A percentile compares a stretch with the other conserved stretches of the same genome.
phyloP scores from a whole-genome alignment of 1,140 invertebrate species.

The Trissolcus basalis region DNA sequence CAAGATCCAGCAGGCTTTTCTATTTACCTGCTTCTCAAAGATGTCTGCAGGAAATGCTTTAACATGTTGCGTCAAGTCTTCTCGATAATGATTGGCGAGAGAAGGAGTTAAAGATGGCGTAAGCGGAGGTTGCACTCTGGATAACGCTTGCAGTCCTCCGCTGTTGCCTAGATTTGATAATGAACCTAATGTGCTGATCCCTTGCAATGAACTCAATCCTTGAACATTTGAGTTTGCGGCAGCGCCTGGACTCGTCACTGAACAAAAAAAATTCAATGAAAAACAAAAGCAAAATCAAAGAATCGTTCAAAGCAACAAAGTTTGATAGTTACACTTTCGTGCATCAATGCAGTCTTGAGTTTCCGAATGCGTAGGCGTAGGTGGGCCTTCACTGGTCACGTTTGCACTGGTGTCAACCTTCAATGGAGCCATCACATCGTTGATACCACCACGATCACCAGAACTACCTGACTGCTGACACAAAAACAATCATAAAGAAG shows the following conservation, averaged over 20 bases:
- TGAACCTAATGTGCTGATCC: constrained; percentile 73
- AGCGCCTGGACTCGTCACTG: constrained; percentile 75
- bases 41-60: constrained; percentile 93
- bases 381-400: constrained; percentile 78
- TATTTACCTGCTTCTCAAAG: constrained; percentile 91
- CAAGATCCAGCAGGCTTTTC: no score
- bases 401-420: constrained; percentile 78
- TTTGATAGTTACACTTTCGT: constrained; percentile 75
- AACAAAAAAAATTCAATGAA: constrained; percentile 7
- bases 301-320: constrained; percentile 2
- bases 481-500: constrained; percentile 7
- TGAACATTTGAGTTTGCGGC: constrained; percentile 71
- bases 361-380: constrained; percentile 84
- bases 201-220: constrained; percentile 77
- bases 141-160: constrained; percentile 74
- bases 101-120: constrained; percentile 89
- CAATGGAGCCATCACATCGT: constrained; percentile 75
- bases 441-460: constrained; percentile 69
- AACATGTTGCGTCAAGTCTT: constrained; percentile 93
- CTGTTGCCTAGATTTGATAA: constrained; percentile 75
- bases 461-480: constrained; percentile 66
- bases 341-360: constrained; percentile 80
- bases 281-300: not conserved
- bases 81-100: constrained; percentile 92
- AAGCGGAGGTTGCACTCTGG: constrained; percentile 73